A percentile compares a stretch with the other conserved stretches of the same genome.
These are phyloP conservation scores for Pelobates cultripes DNA, from an alignment of 2,797 vertebrate species.

Conservation along the genomic window DNA sequence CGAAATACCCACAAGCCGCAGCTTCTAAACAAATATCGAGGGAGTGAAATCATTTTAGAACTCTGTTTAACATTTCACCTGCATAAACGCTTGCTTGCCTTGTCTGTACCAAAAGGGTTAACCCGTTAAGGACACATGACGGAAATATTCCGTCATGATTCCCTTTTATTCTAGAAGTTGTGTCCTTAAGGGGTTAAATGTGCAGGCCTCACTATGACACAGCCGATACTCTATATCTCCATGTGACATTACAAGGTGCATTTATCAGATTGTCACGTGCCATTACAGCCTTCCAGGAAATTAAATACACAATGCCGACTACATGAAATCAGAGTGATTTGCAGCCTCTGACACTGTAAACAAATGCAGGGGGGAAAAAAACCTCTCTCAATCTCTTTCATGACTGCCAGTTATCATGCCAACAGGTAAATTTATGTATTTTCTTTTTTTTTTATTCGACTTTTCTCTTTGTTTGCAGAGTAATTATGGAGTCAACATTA, in stretches of 20 bases:
- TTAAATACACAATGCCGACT: conserved; percentile 11
- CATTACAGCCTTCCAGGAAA: conserved; percentile 4
- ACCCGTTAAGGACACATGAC: too few species aligned
- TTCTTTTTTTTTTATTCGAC: conserved; percentile 15
- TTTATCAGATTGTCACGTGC: conserved; percentile 25
- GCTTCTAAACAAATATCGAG: too few species aligned
- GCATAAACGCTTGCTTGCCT: neutral
- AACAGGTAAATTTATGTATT: conserved; percentile 33
- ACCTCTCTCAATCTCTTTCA: conserved; percentile 13
- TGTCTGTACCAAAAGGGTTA: neutral
- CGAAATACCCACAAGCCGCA: too few species aligned
- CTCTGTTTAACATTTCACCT: neutral
- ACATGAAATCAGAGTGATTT: neutral
- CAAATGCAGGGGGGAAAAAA: conserved; percentile 3
- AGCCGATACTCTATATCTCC: neutral
- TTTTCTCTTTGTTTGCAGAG: conserved; percentile 38
- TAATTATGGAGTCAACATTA: conserved; percentile 41
- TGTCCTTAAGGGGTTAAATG: too few species aligned
- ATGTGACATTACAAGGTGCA: neutral
- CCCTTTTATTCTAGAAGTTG: too few species aligned
- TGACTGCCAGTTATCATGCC: neutral
- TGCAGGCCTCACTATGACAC: neutral
- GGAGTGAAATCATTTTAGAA: too few species aligned
- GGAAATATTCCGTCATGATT: too few species aligned
- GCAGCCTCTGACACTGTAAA: conserved; percentile 23